These are phyloP conservation scores for Rhingia campestris DNA, from an alignment of 2,888 invertebrate genomes.

Conservation along the genomic window DNA sequence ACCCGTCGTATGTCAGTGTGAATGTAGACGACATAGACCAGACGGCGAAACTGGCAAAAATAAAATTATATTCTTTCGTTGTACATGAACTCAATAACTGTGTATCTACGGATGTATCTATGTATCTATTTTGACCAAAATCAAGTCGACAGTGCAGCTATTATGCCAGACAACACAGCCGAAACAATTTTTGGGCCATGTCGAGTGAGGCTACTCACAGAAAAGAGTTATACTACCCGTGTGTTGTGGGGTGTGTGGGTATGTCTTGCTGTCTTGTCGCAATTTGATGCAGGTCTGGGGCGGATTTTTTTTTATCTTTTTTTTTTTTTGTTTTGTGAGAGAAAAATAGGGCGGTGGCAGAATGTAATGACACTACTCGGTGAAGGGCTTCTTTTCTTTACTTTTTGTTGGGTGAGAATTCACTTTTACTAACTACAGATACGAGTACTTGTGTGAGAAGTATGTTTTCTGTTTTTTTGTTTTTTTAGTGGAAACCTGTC, in stretches of 20 bases:
- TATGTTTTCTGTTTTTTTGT: background rate
- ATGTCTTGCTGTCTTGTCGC: background rate
- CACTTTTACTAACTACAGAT: too few species aligned
- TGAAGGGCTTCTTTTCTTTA: constrained; percentile 10
- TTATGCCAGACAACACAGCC: constrained; percentile 25
- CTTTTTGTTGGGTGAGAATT: background rate
- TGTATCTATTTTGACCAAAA: constrained; percentile 10
- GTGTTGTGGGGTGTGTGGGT: background rate
- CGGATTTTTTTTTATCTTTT: constrained; percentile 6
- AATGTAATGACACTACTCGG: constrained; percentile 19
- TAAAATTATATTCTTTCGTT: background rate
- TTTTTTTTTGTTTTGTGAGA: background rate
- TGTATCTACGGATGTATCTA: background rate
- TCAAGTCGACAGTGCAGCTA: constrained; percentile 13
- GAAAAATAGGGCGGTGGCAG: background rate
- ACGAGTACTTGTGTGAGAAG: too few species aligned
- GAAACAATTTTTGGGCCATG: constrained; percentile 39
- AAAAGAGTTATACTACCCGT: background rate
- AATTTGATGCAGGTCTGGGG: constrained; percentile 37
- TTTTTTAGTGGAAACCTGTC: constrained; percentile 6
- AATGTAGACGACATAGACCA: constrained; percentile 65
- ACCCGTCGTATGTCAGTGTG: constrained; percentile 5
- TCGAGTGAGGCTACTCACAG: background rate
- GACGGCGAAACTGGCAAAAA: constrained; percentile 62
- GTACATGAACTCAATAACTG: background rate